Evolutionary conservation across 2,888 invertebrate species (phyloP), one percentile per base, ranked within the genome.

Genomic region (Pristionchus arcanus): DNA sequence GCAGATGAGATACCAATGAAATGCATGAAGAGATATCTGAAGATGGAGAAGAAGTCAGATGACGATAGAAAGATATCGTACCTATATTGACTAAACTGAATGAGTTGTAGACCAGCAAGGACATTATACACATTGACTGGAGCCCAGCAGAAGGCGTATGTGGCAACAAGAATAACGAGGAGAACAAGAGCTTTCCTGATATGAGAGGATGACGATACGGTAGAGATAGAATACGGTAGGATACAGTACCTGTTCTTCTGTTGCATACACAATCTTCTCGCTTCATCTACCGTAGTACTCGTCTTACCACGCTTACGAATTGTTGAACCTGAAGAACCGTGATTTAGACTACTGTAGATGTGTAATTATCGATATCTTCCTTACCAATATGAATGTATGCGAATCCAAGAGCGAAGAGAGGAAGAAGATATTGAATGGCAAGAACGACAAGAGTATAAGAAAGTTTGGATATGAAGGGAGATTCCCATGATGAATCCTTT

Each of bases 101-200:
- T 93, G 31, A 94, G 77, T 68, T 94, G 94, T 71, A 95, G 89
- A 2, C 93, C 93, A 89, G 92, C 92, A 55, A 95, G 90, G 21
- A 94, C 92, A 96, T 98, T 98, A 96, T 97, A 97, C 16, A 97
- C 96, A 95, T 98, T 98, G 91, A 98, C 95, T 0, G 98, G 98
- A 92, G 98, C 95, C 98, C 98, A 98, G 93, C 97, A 97, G 90
- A 98, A 96, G 2, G 97, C 97, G 95, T 98, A 98, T 11, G 98
- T 97, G 5, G 97, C 96, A 11, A 97, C 97, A 92, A 98, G 98
- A 53, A 97, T 97, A 91, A 97, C 97, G 15, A 98, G 96, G 42
- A 98, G 96, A 21, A 97, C 96, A 95, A 98, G 98, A 28, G 98
- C 98, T 93, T 97, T 97, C 87, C 94, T 94, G 21, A 37, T 5